Base-by-base conservation (phyloP, 2,113 vertebrate species). In the Toxotes chatareus region DNA sequence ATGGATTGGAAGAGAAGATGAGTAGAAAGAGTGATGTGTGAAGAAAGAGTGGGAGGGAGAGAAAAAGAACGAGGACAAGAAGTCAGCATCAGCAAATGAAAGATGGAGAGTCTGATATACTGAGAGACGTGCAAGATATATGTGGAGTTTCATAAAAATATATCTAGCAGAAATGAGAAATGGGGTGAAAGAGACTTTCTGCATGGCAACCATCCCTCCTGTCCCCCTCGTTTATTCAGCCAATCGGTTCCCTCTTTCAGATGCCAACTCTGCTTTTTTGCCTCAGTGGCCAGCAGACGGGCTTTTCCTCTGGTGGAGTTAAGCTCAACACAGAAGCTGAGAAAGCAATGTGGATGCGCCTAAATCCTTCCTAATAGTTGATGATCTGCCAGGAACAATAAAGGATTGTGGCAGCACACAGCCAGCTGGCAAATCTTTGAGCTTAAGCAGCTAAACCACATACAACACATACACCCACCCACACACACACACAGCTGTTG, bases 361-460 rank as follows among this genome's bases (percentile, higher is more conserved):
- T 68, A 82, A 90, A 73, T 80, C 65, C 77, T 21, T 80, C 74
- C 66, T 91, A 80, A 85, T 83, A 66, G 89, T 84, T 65, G 51
- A 56, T 82, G 79, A 86, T 88, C 76, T 73, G 72, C 53, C 71
- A 84, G 70, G 67, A 88, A 86, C 79, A 90, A 86, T 83, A 75
- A 81, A 86, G 80, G 82, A 84, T 77, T 76, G 80, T 79, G 69
- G 57, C 63, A 76, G 34, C 86, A 53, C 53, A 67, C 42, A 44
- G 73, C 75, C 87, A 82, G 76, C 89, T 86, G 85, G 80, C 17
- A 84, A 65, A 82, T 88, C 84, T 82, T 78, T 34, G 59, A 68
- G 78, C 63, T 77, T 84, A 87, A 76, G 67, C 79, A 69, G 73
- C 65, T 84, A 51, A 86, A 87, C 44, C 56, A 51, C 72, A 57